Base-by-base conservation (phyloP, 2,888 invertebrate genomes). In the Drosophila nr. medialis region DNA sequence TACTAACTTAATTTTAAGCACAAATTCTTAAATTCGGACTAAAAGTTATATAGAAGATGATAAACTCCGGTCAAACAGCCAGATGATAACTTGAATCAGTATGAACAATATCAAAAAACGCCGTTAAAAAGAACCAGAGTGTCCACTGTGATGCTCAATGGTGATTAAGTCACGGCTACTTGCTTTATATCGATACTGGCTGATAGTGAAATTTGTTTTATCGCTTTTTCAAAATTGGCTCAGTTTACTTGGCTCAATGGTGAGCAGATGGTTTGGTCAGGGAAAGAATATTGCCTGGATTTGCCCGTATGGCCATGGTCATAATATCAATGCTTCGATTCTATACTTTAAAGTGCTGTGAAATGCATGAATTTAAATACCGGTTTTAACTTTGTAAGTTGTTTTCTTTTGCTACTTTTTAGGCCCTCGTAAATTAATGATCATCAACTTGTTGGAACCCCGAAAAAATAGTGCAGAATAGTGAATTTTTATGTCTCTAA, bases 141-240 rank as follows among this genome's bases (percentile, higher is more conserved):
- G 64, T 92, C 92, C 36, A 91, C 85, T 89, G 45, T 90, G 78
- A 15, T 84, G 86, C 18, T 38, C 38, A 38, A 38, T 38, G 38
- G 8, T 38, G 7, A 3, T 18, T 18, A 18, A 38, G 18, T 18
- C 18, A 38, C 38, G 38, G 18, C 18, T 18, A 18, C 18, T 38
- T 38, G 38, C 18, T 38, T 3, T 8, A 18, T 8, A 38, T 38
- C 18, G 38, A 38, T 7, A 8, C 18, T 38, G 18, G 8, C 18
- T 38, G n/a, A 38, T 38, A 4, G n/a, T 15, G 34, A 34, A 34
- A 15, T 34, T 34, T 34, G 7, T 18, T 38, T 38, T n/a, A 8
- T 38, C 1, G 8, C 8, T n/a, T 8, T 38, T 38, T 0, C 18
- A 38, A 34, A 38, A n/a, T 8, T 38, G n/a, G n/a, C 18, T 38